These are phyloP conservation scores for Catocala sponsa DNA, from an alignment of 2,888 invertebrate genomes.

Conservation along the genomic window DNA sequence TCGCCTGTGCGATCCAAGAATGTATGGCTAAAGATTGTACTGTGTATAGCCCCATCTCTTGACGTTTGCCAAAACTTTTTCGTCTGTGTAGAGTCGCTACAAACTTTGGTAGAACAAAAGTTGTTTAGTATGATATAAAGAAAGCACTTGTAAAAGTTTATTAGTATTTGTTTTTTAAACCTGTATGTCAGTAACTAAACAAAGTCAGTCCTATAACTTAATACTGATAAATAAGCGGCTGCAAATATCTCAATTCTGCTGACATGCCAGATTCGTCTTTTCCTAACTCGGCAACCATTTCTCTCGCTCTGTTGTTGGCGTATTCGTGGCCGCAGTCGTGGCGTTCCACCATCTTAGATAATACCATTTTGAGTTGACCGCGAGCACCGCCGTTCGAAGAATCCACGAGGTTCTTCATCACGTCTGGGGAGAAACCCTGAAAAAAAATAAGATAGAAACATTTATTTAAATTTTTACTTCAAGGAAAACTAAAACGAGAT, in stretches of 20 bases:
- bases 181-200: constrained; percentile 5
- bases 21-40: too few species aligned
- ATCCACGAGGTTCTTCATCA: constrained; percentile 85
- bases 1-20: too few species aligned
- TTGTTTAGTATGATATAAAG: too few species aligned
- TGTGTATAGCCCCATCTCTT: too few species aligned
- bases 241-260: constrained; percentile 87
- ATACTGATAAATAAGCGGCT: constrained; percentile 83
- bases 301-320: constrained; percentile 86
- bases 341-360: constrained; percentile 87
- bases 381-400: constrained; percentile 88
- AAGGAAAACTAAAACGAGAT: too few species aligned
- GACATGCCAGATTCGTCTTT: constrained; percentile 88
- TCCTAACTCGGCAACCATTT: constrained; percentile 87
- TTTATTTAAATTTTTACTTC: background rate
- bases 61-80: too few species aligned
- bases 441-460: constrained; percentile 41
- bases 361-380: constrained; percentile 86
- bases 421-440: constrained; percentile 89
- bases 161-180: too few species aligned
- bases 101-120: too few species aligned
- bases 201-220: constrained; percentile 41
- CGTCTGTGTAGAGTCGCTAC: too few species aligned
- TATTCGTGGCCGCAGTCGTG: constrained; percentile 89
- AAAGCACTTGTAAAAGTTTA: too few species aligned